Evolutionary conservation across 2,113 vertebrate genomes (phyloP), one percentile per base, ranked within the genome.

Genomic region (Nanorana parkeri): DNA sequence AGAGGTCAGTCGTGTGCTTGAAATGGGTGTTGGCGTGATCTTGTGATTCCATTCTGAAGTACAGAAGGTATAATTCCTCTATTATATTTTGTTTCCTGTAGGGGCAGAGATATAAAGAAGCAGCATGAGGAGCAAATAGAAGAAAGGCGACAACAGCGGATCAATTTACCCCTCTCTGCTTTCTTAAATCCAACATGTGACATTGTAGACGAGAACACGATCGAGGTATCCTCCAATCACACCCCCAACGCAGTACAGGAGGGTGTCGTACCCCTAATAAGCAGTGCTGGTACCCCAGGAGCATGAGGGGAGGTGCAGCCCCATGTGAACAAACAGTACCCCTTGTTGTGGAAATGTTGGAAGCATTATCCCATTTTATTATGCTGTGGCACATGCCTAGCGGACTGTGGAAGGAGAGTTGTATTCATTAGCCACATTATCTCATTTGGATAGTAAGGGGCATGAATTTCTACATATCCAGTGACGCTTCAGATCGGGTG

Each of bases 161-260:
- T 97, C 90, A 97, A 94, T 0, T 88, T 99, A 84, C 96, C 96
- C 0, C 90, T 97, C 66, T 96, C 98, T 0, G 96, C 98, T 0
- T 99, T 99, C 88, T 91, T 88, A 86, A 99, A 99, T 84, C 94
- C 96, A 7, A 89, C 93, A 58, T 99, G 97, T 0, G 98, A 99
- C 91, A 90, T 97, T 0, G 85, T 96, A 17, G 98, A 99, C 0
- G 98, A 98, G 90, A 97, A 94, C 88, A 94, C 94, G 6, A 84
- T 99, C 0, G 95, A 94, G 10, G 93, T 97, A 68, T 89, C 90
- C 29, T 90, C 90, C 87, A 92, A 88, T 86, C 93, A 90, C 75
- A 95, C 91, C 0, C 95, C 96, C 0, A 90, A 88, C 3, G 60
- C 1, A 0, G 41, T 55, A 1, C 82, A 58, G 0, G 95, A 96